Conservation (phyloP, 2,113 vertebrate genomes). For the Sapayoa aenigma region DNA sequence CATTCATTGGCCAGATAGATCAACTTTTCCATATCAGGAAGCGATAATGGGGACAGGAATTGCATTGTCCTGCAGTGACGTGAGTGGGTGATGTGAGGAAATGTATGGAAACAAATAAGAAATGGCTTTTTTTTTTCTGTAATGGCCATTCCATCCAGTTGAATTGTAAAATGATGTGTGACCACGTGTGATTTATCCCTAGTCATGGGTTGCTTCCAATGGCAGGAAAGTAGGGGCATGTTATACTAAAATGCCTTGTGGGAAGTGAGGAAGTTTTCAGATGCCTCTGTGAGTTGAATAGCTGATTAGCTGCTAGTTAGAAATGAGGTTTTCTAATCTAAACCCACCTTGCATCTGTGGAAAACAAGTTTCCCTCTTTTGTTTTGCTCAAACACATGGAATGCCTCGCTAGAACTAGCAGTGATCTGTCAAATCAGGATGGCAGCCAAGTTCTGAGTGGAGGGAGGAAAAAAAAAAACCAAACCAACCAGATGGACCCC, state of each 20-base stretch:
- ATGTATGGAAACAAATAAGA: constrained; percentile 64
- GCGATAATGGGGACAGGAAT: constrained; percentile 59
- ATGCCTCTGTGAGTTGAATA: not conserved
- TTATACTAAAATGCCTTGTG: not conserved
- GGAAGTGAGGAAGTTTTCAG: not conserved
- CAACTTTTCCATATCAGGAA: constrained; percentile 73
- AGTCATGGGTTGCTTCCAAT: constrained; percentile 4
- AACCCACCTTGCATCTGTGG: not conserved
- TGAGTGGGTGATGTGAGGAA: constrained; percentile 52
- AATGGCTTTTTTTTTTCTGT: not conserved
- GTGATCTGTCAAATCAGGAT: not conserved
- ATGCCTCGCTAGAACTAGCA: not conserved
- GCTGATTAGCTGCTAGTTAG: not conserved
- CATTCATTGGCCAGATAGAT: constrained; percentile 47
- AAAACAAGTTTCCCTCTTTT: not conserved
- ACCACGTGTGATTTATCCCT: constrained; percentile 2
- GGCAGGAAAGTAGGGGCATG: not conserved
- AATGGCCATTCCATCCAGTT: constrained; percentile 36
- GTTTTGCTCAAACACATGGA: not conserved
- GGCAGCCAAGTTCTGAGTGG: not conserved
- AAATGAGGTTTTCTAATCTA: not conserved
- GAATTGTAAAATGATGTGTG: not conserved
- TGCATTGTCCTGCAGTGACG: constrained; percentile 60
- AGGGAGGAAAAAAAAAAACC: not conserved
- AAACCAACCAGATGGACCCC: not conserved